Evolutionary conservation across 2,888 invertebrate species (phyloP), one percentile per base, ranked within the genome.

Genomic region (Oasisia sp.): DNA sequence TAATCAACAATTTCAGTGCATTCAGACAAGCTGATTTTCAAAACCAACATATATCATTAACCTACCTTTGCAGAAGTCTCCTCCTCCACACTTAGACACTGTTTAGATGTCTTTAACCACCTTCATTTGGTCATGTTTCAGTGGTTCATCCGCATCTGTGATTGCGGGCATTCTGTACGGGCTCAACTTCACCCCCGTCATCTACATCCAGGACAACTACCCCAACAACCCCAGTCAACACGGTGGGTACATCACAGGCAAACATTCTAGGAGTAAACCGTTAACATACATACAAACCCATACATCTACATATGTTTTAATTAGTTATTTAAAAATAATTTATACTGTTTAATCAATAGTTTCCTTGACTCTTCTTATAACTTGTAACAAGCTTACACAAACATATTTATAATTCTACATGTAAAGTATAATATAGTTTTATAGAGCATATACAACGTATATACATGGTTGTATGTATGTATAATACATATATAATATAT

Each of bases 121-220:
- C 19, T 56, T 56, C 2, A 19, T 74, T 27, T 74, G 3, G 74
- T 19, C 27, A 27, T 74, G 19, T 95, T 95, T 92, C 95, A 97
- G 97, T 32, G 97, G 96, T 32, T 94, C 96, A 91, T 91, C 94
- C 0, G 93, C 96, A 92, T 96, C 97, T 3, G 92, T 96, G 1
- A 91, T 96, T 45, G 96, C 97, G 91, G 97, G 97, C 9, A 91
- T 96, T 8, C 94, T 96, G 91, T 97, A 96, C 94, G 97, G 97
- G 44, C 94, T 96, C 91, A 96, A 95, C 89, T 97, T 97, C 94
- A 95, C 95, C 38, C 97, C 97, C 11, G 96, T 97, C 38, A 96
- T 96, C 89, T 96, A 97, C 94, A 95, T 97, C 91, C 96, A 96
- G 93, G 96, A 97, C 92, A 95, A 96, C 89, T 94, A 95, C 89